Evolutionary conservation across 2,888 invertebrate genomes (phyloP).

Genomic region (Apotomis turbidana): DNA sequence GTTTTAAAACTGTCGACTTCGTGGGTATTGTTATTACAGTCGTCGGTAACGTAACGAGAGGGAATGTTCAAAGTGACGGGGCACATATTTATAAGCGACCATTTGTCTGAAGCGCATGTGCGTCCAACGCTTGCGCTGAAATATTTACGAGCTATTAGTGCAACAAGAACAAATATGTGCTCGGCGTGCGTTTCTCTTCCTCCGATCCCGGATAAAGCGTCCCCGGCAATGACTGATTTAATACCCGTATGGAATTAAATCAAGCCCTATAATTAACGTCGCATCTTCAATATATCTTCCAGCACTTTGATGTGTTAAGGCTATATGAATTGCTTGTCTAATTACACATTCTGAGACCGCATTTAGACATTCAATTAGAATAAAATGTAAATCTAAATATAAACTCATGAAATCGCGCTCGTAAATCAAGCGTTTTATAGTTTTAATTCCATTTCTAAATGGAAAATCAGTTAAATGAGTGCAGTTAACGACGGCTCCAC

Average conservation of each 20-base stretch:
- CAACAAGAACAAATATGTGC: conserved; percentile 69
- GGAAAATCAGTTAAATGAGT: conserved; percentile 62
- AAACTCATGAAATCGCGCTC: conserved; percentile 15
- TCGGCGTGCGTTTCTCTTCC: conserved; percentile 53
- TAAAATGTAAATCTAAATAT: conserved; percentile 31
- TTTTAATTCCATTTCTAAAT: conserved; percentile 55
- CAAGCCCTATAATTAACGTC: conserved; percentile 61
- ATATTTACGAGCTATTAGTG: conserved; percentile 82
- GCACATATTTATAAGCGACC: conserved; percentile 74
- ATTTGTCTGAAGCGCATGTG: conserved; percentile 77
- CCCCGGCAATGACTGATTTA: conserved; percentile 75
- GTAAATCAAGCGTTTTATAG: conserved; percentile 39
- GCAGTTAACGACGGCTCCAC: conserved; percentile 58
- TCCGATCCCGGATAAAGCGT: conserved; percentile 58
- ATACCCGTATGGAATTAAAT: conserved; percentile 62
- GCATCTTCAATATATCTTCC: conserved; percentile 46
- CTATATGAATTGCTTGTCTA: conserved; percentile 41
- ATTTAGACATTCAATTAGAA: conserved; percentile 39
- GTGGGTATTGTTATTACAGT: conserved; percentile 79
- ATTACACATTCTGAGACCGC: conserved; percentile 42
- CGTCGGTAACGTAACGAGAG: conserved; percentile 75
- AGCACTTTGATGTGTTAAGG: conserved; percentile 57
- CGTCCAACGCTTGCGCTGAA: conserved; percentile 69
- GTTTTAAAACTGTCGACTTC: conserved; percentile 63
- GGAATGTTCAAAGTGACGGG: conserved; percentile 74